Base-by-base conservation (phyloP, 2,797 vertebrate genomes). In the Syngnathus rostellatus region DNA sequence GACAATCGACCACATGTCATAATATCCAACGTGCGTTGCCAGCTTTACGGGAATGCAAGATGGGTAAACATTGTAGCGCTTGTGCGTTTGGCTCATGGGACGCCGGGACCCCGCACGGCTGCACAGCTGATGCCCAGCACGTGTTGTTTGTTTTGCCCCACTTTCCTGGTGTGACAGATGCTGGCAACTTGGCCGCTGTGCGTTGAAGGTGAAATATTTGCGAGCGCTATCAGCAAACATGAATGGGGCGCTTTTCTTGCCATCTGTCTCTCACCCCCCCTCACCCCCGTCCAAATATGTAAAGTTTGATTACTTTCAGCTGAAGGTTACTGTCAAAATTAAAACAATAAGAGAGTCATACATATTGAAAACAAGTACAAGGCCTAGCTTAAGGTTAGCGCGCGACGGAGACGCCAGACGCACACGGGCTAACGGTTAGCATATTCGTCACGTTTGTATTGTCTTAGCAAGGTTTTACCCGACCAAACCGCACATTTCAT, bases 71-170 rank as follows among this genome's bases (percentile, higher is more conserved):
- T 2, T 8, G 2, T 6, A 3, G 6, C 55, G 2, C 31, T 54
- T 5, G 53, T 17, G 54, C 17, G 31, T 57, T 57, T 16, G 31
- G 54, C 54, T 31, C 25, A 5, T 55, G 53, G 53, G 53, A 12
- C 10, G 21, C 8, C 25, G 16, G 37, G 57, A 8, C 37, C 37
- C 57, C 17, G 37, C 37, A 59, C 57, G 71, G 25, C 61, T 45
- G 48, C 69, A 71, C 79, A 80, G 81, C 74, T 77, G 79, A 81
- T 76, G 70, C 31, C 50, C 2, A 10, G n/a, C 1, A 19, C 37
- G 66, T 67, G 57, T 41, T 64, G 50, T 68, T 62, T 77, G 53
- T 72, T 83, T 64, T 77, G 53, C 72, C 79, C 72, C 64, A 76
- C 55, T 73, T 75, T 77, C 31, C 62, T 64, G 65, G 40, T 12